Conservation (phyloP, 64 coral and sea anemone genomes). For the Platygyra sinensis region DNA sequence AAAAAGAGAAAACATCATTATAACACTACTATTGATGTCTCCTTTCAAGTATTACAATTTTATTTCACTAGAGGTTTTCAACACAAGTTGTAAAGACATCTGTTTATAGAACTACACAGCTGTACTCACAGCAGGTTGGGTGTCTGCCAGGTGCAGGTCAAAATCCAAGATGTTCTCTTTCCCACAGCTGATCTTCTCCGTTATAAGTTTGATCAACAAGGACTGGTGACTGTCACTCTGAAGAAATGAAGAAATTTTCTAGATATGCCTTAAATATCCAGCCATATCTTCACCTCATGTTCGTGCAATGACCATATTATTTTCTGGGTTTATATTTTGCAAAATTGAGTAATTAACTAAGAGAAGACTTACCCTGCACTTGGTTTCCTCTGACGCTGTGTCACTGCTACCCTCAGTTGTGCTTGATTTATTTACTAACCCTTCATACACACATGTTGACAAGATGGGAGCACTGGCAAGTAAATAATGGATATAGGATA, state of each 20-base stretch:
- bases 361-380: conserved; percentile 10
- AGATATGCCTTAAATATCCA: neutral
- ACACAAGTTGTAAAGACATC: neutral
- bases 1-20: too few relatives aligned
- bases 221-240: conserved; percentile 84
- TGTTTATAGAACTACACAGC: neutral
- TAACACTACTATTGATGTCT: too few relatives aligned
- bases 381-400: neutral
- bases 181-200: conserved; percentile 62
- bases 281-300: neutral
- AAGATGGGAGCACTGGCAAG: conserved; percentile 15
- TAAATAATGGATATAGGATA: too few relatives aligned
- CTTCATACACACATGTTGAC: conserved; percentile 26
- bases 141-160: conserved; percentile 93
- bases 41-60: too few relatives aligned
- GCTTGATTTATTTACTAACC: neutral
- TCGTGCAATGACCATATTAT: too few relatives aligned
- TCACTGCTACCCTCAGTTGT: neutral
- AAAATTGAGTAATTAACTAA: too few relatives aligned
- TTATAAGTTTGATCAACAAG: conserved; percentile 58
- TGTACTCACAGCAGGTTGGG: conserved; percentile 81
- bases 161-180: conserved; percentile 85
- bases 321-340: too few relatives aligned
- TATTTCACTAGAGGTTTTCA: too few relatives aligned
- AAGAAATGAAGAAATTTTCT: neutral